A percentile compares a stretch with the other conserved stretches of the same genome.
Evolutionary conservation across 2,113 vertebrate genomes (phyloP).

Genomic region (Mesitornis unicolor): DNA sequence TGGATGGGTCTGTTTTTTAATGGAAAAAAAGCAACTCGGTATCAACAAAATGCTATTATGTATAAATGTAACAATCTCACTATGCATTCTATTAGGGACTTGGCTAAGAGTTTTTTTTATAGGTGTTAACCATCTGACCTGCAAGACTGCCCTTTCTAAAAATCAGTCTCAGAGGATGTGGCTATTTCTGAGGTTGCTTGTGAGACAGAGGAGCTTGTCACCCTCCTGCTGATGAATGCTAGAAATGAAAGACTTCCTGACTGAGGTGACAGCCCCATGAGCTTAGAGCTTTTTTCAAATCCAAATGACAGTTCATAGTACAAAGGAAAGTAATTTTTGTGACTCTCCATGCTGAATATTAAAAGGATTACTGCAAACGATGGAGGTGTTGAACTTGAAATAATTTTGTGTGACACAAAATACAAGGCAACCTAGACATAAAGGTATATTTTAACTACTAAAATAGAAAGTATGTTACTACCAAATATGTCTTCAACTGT

Average conservation of each 20-base stretch:
- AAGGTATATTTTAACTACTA: not conserved
- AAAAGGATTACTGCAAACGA: not conserved
- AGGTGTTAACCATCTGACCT: not conserved
- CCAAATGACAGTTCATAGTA: not conserved
- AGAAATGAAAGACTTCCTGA: not conserved
- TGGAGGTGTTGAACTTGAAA: not conserved
- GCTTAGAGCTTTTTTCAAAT: not conserved
- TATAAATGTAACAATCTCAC: not conserved
- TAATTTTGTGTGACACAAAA: not conserved
- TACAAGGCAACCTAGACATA: not conserved
- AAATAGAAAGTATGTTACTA: not conserved
- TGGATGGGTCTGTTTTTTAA: not conserved
- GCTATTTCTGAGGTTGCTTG: not conserved
- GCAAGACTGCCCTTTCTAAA: not conserved
- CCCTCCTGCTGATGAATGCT: not conserved
- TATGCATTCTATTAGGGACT: not conserved
- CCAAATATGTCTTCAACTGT: not conserved
- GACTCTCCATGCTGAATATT: not conserved
- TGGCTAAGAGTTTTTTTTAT: not conserved
- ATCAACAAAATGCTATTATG: not conserved
- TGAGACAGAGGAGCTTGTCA: not conserved
- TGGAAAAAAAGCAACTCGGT: fast-evolving
- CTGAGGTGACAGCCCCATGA: not conserved
- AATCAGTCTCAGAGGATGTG: not conserved
- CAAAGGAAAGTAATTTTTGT: not conserved